Conservation (phyloP, 2,113 vertebrate genomes). For the Myrmecophaga tridactyla region DNA sequence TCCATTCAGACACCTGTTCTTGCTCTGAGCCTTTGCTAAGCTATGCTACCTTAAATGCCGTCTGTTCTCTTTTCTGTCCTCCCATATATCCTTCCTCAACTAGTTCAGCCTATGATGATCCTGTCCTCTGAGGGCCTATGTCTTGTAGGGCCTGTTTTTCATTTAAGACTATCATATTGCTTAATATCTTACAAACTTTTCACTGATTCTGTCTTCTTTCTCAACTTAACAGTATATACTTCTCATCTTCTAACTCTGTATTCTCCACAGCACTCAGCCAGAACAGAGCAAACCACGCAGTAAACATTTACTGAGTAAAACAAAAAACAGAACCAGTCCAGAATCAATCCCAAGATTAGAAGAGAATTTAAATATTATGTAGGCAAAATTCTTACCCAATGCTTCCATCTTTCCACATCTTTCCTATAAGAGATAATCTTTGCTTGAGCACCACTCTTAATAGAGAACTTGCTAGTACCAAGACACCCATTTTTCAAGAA, state of each 20-base stretch:
- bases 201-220: background rate
- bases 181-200: background rate
- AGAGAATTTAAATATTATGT: background rate
- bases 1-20: conserved; percentile 54
- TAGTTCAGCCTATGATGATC: background rate
- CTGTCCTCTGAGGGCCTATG: too few species aligned
- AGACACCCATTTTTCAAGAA: background rate
- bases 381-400: background rate
- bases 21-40: background rate
- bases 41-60: conserved; percentile 14
- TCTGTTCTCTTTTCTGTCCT: background rate
- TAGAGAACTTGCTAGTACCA: background rate
- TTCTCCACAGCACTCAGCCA: background rate
- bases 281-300: background rate
- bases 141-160: background rate
- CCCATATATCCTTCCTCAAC: background rate
- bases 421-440: background rate
- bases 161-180: background rate
- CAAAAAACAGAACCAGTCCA: background rate
- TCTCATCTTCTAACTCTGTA: background rate
- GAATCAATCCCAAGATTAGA: background rate
- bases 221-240: background rate
- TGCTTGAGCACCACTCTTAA: background rate
- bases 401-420: background rate
- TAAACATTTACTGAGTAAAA: conserved; percentile 7